Base-by-base conservation (phyloP, 2,797 vertebrate species). In the Mus minutoides region DNA sequence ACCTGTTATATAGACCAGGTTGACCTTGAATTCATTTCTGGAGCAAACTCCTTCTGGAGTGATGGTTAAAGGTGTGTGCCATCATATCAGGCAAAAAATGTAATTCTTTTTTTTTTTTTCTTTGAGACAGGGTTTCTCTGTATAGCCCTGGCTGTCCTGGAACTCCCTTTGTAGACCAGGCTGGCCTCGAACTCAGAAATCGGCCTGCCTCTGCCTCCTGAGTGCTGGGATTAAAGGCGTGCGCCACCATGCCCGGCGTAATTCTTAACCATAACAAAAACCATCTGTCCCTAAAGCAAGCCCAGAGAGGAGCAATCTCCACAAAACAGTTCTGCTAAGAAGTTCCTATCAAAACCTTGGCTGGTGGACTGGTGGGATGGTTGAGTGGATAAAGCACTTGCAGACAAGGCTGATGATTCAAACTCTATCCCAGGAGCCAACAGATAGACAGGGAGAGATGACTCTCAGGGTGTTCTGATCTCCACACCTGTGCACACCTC, bases 241-340 rank as follows among this genome's bases (percentile, higher is more conserved):
- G 43, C 43, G 6, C 43, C 43, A 46, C 43, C 43, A 46, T 6
- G 6, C 43, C 43, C 1, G 3, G 14, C 60, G 12, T 94, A 22
- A 82, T 77, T 31, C 85, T 37, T n/a, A 94, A 54, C 29, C 29
- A 77, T 79, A 46, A 96, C 31, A 89, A 73, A 94, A 85, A 90
- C 19, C 69, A 52, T 73, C 22, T 7, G 49, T 37, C 46, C 49
- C 58, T 11, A 43, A 77, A 94, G 52, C 60, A 67, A 91, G 22
- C 52, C 43, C 60, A 91, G 52, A 77, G 77, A 73, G 58, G 54
- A 78, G 43, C 6, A 77, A 62, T 71, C 16, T 58, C 37, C 69
- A 24, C 52, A 78, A 46, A 91, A 31, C 0, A 37, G 40, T 31
- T 84, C 14, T 78, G 37, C 58, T 54, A 31, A 83, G 29, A 46